Evolutionary conservation across 2,888 invertebrate species (phyloP).

Genomic region (Leptodirus hochenwartii): DNA sequence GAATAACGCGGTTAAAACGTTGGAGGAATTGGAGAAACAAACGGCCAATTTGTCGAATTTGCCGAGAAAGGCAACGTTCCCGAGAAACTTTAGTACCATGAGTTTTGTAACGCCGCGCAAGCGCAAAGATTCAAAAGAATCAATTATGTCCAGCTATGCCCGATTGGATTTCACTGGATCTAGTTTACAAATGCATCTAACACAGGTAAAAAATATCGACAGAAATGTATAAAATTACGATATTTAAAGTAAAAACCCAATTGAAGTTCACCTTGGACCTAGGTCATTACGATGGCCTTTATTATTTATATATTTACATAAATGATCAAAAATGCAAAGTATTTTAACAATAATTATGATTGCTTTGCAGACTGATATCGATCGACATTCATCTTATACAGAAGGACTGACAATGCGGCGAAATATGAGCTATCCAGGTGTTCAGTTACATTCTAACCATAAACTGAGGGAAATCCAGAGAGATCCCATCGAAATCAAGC

Average conservation of each 20-base stretch:
- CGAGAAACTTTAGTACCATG: constrained; percentile 25
- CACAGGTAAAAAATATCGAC: constrained; percentile 27
- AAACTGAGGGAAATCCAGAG: constrained; percentile 18
- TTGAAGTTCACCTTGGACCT: too few relatives aligned
- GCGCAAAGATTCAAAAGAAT: constrained; percentile 31
- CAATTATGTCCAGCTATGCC: constrained; percentile 52
- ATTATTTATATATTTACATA: not conserved
- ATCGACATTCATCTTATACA: constrained; percentile 10
- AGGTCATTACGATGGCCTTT: too few relatives aligned
- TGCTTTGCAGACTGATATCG: constrained; percentile 22
- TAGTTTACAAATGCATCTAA: constrained; percentile 49
- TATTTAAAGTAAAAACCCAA: constrained; percentile 1
- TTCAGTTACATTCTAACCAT: constrained; percentile 20
- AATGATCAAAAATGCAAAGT: too few relatives aligned
- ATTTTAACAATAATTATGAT: too few relatives aligned
- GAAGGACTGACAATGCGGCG: constrained; percentile 20
- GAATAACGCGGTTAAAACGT: constrained; percentile 19
- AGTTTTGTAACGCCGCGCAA: constrained; percentile 21
- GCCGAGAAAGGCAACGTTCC: constrained; percentile 24
- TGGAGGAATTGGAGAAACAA: constrained; percentile 22
- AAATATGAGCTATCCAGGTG: constrained; percentile 26
- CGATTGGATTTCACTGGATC: constrained; percentile 60
- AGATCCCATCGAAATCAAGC: constrained; percentile 16
- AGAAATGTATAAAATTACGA: not conserved
- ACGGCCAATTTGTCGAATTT: constrained; percentile 16